Percentiles rank a stretch among this genome's conserved stretches.
Evolutionary conservation across 2,888 invertebrate species (phyloP).

Genomic region (Alentia gelatinosa): DNA sequence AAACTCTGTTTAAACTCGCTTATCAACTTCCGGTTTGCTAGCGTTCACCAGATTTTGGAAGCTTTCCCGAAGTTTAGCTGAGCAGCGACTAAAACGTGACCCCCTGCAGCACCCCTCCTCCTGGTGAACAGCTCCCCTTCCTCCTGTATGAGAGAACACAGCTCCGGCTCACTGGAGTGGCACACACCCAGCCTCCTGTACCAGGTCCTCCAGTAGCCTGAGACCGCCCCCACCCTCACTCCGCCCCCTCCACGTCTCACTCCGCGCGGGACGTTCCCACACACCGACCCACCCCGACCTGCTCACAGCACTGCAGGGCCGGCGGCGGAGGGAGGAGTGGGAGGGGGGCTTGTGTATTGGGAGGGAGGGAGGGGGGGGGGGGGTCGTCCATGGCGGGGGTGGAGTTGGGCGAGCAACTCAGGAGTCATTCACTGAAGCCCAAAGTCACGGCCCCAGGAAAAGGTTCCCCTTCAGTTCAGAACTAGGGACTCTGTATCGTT

Average conservation of each 20-base stretch:
- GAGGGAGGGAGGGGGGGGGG: not conserved
- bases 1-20: no score
- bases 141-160: no score
- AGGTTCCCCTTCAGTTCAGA: no score
- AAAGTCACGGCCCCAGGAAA: no score
- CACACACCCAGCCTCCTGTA: not conserved
- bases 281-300: not conserved
- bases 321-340: not conserved
- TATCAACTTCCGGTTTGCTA: no score
- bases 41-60: no score
- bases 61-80: no score
- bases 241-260: not conserved
- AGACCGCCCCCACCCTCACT: not conserved
- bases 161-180: not conserved
- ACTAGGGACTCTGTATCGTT: no score
- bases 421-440: no score
- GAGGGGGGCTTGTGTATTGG: not conserved
- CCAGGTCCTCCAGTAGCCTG: not conserved
- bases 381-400: not conserved
- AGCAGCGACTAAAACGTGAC: no score
- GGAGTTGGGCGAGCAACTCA: not conserved
- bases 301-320: not conserved
- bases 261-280: not conserved
- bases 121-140: no score
- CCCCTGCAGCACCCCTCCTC: no score